Evolutionary conservation across 2,888 invertebrate species (phyloP).

Genomic region (Xestia xanthographa): DNA sequence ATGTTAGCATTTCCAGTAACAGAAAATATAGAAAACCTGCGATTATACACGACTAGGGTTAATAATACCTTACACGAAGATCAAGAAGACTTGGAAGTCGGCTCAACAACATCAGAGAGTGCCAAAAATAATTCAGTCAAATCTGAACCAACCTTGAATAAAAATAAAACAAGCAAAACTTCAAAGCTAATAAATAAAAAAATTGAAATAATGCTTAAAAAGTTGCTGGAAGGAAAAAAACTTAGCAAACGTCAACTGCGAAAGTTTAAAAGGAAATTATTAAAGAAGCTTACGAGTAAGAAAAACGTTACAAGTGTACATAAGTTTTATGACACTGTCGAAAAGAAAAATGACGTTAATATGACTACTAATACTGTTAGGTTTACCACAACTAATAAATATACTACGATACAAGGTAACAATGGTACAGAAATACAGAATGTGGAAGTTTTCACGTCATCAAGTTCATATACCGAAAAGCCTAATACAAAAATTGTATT

Average conservation of each 20-base stretch:
- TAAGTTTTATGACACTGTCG: neutral
- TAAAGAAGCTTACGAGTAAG: slow-evolving; percentile 4
- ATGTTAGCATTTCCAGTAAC: slow-evolving; percentile 1
- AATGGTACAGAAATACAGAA: neutral
- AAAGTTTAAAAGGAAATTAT: slow-evolving; percentile 23
- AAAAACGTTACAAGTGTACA: slow-evolving; percentile 3
- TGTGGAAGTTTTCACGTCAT: neutral
- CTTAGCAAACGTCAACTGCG: slow-evolving; percentile 25
- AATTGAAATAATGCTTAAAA: neutral
- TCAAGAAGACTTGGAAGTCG: neutral
- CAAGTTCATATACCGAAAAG: neutral
- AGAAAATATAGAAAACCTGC: slow-evolving; percentile 2
- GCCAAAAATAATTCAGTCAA: neutral
- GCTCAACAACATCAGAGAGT: neutral
- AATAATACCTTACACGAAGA: slow-evolving; percentile 7
- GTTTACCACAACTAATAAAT: neutral
- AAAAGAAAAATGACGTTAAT: neutral
- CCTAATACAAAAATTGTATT: neutral
- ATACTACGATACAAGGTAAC: neutral
- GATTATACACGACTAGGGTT: neutral
- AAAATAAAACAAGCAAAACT: slow-evolving; percentile 8
- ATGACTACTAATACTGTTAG: neutral
- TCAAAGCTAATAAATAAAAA: slow-evolving; percentile 5
- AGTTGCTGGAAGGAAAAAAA: slow-evolving; percentile 17
- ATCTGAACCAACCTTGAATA: neutral